Conservation (phyloP, 2,113 vertebrate genomes). For the Noturus placidus region DNA sequence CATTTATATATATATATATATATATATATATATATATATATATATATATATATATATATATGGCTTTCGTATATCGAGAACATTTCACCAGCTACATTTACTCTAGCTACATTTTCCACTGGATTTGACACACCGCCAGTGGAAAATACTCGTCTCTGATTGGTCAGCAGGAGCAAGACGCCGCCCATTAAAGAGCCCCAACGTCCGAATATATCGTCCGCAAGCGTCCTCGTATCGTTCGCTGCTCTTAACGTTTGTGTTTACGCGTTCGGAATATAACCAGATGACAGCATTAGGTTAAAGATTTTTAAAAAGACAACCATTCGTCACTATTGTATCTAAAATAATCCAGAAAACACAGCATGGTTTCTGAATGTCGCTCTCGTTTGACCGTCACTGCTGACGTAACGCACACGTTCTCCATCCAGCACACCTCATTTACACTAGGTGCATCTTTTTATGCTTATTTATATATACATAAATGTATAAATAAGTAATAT, state of each 20-base stretch:
- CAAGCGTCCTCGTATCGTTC: too few species aligned
- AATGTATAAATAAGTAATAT: conserved; percentile 37
- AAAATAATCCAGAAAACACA: background rate
- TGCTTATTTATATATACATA: conserved; percentile 35
- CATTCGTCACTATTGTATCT: background rate
- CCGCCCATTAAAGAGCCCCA: background rate
- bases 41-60: background rate
- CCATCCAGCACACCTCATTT: conserved; percentile 17
- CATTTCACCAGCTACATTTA: background rate
- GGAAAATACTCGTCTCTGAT: conserved; percentile 8
- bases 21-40: background rate
- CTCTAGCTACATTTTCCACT: background rate
- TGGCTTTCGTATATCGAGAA: background rate
- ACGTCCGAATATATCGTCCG: background rate
- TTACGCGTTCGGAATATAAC: background rate
- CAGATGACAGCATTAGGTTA: background rate
- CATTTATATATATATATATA: too few species aligned
- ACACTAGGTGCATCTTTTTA: conserved; percentile 11
- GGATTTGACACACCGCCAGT: background rate
- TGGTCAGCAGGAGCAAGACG: background rate
- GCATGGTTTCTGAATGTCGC: background rate
- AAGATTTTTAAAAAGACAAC: background rate
- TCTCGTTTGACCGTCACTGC: background rate
- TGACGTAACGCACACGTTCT: conserved; percentile 8
- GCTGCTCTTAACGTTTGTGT: background rate